phyloP scores from a whole-genome alignment of 2,797 vertebrate species.

The Gobionotothen gibberifrons region DNA sequence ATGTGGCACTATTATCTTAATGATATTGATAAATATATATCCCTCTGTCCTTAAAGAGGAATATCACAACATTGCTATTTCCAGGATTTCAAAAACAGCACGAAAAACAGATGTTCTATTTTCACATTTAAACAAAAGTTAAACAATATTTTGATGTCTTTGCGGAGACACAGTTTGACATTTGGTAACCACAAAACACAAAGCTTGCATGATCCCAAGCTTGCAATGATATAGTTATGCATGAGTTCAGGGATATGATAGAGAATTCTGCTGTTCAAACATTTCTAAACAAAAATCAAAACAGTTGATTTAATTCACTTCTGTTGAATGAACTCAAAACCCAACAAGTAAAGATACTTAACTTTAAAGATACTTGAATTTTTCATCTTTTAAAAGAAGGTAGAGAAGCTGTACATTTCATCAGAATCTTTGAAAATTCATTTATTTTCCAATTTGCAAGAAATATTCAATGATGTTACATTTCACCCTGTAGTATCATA shows the following conservation, averaged over 20 bases:
- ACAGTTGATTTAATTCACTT: not conserved
- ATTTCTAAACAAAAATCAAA: constrained; percentile 3
- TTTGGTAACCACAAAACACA: not conserved
- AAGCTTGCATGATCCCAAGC: not conserved
- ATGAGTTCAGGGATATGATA: not conserved
- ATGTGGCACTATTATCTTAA: not conserved
- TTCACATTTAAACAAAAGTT: not conserved
- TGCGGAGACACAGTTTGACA: not conserved
- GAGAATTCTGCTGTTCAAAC: not conserved
- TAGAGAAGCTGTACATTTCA: not conserved
- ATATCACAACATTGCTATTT: not conserved
- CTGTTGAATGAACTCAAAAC: not conserved
- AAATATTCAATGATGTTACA: too few relatives aligned
- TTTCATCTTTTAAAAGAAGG: too few relatives aligned
- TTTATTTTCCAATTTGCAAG: too few relatives aligned
- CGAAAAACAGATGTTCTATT: not conserved
- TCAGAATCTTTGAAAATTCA: too few relatives aligned
- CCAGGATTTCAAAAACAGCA: constrained; percentile 24
- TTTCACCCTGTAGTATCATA: not conserved
- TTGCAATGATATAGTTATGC: not conserved
- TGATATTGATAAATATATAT: not conserved
- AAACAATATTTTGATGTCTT: not conserved
- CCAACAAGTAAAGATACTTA: not conserved
- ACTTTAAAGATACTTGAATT: not conserved
- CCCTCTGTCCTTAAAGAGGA: constrained; percentile 19